Conservation (phyloP, 1,140 invertebrate species). For the Diorhabda carinulata region DNA sequence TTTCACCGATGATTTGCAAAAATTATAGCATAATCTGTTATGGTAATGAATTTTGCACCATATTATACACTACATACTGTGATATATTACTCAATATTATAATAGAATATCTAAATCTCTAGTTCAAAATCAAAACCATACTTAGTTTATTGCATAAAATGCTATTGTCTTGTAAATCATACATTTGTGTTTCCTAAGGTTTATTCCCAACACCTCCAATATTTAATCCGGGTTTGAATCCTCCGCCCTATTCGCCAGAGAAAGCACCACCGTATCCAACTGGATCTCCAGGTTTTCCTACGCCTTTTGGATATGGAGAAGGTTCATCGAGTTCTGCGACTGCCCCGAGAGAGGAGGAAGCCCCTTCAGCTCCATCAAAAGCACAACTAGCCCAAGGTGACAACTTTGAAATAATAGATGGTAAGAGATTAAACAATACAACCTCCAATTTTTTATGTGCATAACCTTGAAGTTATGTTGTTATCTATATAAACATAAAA, state of each 20-base stretch:
- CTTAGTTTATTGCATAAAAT: too few species aligned
- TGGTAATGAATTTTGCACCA: too few species aligned
- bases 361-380: background rate
- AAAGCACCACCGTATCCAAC: background rate
- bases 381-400: background rate
- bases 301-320: background rate
- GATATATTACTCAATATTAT: too few species aligned
- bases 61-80: too few species aligned
- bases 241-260: background rate
- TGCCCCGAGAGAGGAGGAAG: background rate
- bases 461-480: background rate
- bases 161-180: background rate
- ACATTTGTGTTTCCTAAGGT: background rate
- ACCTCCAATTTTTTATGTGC: background rate
- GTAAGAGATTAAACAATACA: background rate
- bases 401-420: background rate
- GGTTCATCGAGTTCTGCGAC: conserved; percentile 32
- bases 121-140: too few species aligned
- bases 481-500: background rate
- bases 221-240: background rate
- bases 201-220: background rate
- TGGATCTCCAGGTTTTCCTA: background rate
- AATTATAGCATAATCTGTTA: too few species aligned
- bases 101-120: too few species aligned
- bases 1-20: too few species aligned